These are phyloP conservation scores for Morelia viridis DNA, from an alignment of 2,797 vertebrate genomes.

Conservation along the genomic window DNA sequence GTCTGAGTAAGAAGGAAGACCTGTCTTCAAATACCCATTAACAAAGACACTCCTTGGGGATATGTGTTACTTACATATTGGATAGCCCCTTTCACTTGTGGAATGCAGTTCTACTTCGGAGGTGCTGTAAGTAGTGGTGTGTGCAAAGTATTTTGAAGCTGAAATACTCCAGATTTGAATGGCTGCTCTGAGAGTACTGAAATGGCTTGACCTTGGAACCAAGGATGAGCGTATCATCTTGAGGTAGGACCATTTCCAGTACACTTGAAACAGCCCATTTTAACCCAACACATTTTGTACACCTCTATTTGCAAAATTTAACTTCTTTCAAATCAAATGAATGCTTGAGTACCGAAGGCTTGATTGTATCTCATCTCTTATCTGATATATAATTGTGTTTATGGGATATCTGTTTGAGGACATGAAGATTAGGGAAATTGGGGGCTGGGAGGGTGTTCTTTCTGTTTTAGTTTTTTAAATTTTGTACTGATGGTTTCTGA, in stretches of 20 bases:
- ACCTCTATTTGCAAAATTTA: not conserved
- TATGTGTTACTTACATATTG: not conserved
- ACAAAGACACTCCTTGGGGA: slow-evolving; percentile 4
- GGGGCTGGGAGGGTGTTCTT: not conserved
- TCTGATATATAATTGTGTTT: not conserved
- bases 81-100: not conserved
- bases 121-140: not conserved
- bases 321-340: not conserved
- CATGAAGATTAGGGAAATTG: not conserved
- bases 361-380: not conserved
- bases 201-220: not conserved
- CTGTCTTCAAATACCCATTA: not conserved
- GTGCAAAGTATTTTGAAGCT: not conserved
- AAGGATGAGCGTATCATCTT: not conserved
- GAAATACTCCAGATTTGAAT: not conserved
- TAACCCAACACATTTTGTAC: not conserved
- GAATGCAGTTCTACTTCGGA: not conserved
- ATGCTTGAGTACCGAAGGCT: slow-evolving; percentile 5
- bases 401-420: not conserved
- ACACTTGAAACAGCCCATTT: not conserved
- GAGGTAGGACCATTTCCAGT: not conserved
- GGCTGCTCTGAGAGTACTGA: not conserved
- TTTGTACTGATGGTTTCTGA: not conserved
- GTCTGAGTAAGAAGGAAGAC: not conserved
- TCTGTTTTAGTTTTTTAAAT: not conserved